phyloP scores from a whole-genome alignment of 1,140 invertebrate genomes.

The Pteromalus puparum region DNA sequence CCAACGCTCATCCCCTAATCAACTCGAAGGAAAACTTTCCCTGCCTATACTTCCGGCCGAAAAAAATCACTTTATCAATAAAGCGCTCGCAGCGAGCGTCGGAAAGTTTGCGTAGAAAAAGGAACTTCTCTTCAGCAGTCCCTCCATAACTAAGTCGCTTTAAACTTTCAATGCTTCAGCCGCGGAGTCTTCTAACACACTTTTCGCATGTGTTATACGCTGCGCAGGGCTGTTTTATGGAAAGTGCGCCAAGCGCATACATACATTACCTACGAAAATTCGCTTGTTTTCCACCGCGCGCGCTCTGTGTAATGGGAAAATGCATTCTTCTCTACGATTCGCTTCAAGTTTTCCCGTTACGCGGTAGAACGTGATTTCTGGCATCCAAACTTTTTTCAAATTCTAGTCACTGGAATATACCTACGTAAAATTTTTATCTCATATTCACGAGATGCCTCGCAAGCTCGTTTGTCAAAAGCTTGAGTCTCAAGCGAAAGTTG shows the following conservation, averaged over 20 bases:
- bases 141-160: slow-evolving; percentile 51
- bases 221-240: slow-evolving; percentile 31
- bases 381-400: background rate
- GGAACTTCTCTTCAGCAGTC: background rate
- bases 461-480: slow-evolving; percentile 42
- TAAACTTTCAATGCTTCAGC: slow-evolving; percentile 45
- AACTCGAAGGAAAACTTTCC: slow-evolving; percentile 45
- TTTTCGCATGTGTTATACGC: slow-evolving; percentile 27
- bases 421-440: background rate
- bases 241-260: slow-evolving; percentile 38
- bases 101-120: slow-evolving; percentile 19
- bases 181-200: slow-evolving; percentile 33
- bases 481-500: slow-evolving; percentile 28
- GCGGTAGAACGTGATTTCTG: background rate
- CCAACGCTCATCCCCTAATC: slow-evolving; percentile 45
- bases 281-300: slow-evolving; percentile 21
- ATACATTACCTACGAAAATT: slow-evolving; percentile 44
- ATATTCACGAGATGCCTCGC: background rate
- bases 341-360: slow-evolving; percentile 27
- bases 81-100: slow-evolving; percentile 11
- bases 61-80: slow-evolving; percentile 52
- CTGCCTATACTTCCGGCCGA: background rate
- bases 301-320: background rate
- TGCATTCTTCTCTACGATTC: background rate
- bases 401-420: background rate